Base-by-base conservation (phyloP, 2,113 vertebrate genomes). In the Carettochelys insculpta region DNA sequence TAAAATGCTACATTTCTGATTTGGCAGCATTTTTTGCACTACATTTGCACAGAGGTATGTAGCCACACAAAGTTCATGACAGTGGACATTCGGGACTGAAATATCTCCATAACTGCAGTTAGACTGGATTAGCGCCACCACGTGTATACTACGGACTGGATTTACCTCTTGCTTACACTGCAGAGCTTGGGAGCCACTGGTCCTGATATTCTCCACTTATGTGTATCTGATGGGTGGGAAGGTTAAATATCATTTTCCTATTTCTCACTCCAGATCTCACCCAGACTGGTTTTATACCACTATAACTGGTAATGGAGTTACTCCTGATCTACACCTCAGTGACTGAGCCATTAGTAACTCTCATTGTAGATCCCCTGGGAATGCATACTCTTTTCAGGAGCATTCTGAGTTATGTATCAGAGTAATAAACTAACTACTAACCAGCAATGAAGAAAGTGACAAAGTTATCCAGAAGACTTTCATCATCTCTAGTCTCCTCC, bases 361-460 rank as follows among this genome's bases (percentile, higher is more conserved):
- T 8, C 12, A 38, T 7, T 61, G 22, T 1, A 80, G 80, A 77
- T 1, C 3, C 38, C 51, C 56, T 25, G 82, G 77, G 41, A 84
- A 82, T 6, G 52, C 53, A 4, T 6, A 87, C 22, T 38, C 19
- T 38, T 68, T 68, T 68, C n/a, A 68, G 38, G 38, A 89, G 38
- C n/a, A 94, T 90, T 7, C 76, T 51, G 54, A 4, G 11, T 5
- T 3, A 80, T 17, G 87, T 19, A 91, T 4, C 8, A 24, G 71
- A 73, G 45, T 0, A 4, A 38, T 83, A 85, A 88, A 91, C 90
- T 50, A 50, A 50, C 48, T 94, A 97, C 98, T 79, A 61, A 99
- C 99, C 99, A 0, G 98, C 99, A 51, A 99, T 97, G 95, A 99
- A 99, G 96, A 99, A 99, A 19, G 99, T 99, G 77, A 99, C 95